Conservation (phyloP, 2,888 invertebrate species). For the Koerneria pararmatus region DNA sequence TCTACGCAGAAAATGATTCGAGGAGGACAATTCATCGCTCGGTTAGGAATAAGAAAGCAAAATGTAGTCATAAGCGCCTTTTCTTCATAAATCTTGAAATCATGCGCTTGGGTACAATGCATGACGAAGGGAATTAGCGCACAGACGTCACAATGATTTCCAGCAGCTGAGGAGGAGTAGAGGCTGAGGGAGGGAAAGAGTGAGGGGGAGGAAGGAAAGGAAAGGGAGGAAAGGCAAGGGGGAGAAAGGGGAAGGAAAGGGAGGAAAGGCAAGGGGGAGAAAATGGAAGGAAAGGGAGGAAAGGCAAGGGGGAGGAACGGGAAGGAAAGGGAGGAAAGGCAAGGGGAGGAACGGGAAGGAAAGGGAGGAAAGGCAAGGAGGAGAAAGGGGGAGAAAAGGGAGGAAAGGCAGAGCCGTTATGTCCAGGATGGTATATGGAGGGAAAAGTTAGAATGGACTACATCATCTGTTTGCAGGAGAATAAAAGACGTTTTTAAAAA, state of each 20-base stretch:
- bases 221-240: constrained; percentile 20
- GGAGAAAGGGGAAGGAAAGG: constrained; percentile 24
- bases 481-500: too few relatives aligned
- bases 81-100: constrained; percentile 27
- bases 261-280: too few relatives aligned
- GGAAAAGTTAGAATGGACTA: neutral
- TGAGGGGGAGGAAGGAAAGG: neutral
- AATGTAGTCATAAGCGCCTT: constrained; percentile 22
- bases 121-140: neutral
- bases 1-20: constrained; percentile 27
- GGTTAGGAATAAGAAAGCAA: constrained; percentile 19
- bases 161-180: neutral
- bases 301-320: neutral
- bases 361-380: neutral
- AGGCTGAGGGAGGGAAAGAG: constrained; percentile 18
- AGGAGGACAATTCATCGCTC: too few relatives aligned
- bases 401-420: neutral
- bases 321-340: constrained; percentile 9
- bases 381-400: neutral
- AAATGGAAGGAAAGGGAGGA: neutral
- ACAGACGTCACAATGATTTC: neutral
- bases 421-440: constrained; percentile 1
- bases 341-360: constrained; percentile 1
- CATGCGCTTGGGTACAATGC: neutral
- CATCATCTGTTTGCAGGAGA: constrained; percentile 4